phyloP scores from a whole-genome alignment of 2,888 invertebrate species.

The Meliscaeva auricollis region DNA sequence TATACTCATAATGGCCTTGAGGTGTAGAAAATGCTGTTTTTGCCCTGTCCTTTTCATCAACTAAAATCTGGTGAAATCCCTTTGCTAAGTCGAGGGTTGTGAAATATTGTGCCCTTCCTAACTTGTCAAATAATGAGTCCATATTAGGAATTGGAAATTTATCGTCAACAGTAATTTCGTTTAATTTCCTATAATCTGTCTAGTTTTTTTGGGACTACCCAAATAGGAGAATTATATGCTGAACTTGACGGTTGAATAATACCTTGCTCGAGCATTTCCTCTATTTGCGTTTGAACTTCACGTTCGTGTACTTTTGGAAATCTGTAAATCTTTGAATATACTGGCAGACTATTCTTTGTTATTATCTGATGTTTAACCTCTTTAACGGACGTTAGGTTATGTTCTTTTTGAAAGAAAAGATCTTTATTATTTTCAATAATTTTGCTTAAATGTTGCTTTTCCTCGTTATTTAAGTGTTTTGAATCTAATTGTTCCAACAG shows the following conservation, averaged over 20 bases:
- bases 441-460: constrained; percentile 1
- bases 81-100: neutral
- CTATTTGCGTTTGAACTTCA: neutral
- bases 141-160: constrained; percentile 2
- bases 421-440: constrained; percentile 8
- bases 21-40: neutral
- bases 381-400: constrained; percentile 1
- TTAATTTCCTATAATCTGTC: neutral
- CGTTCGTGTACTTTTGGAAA: constrained; percentile 1
- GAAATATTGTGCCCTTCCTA: neutral
- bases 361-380: neutral
- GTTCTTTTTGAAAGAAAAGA: constrained; percentile 1
- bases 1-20: neutral
- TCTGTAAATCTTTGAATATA: neutral
- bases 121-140: neutral
- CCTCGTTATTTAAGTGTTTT: neutral
- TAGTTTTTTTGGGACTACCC: neutral
- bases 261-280: neutral
- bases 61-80: neutral
- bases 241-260: neutral
- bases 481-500: neutral
- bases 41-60: neutral
- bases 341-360: neutral
- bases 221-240: neutral
- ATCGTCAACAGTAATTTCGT: neutral